These are phyloP conservation scores for Daphoenositta chrysoptera DNA, from an alignment of 2,113 vertebrate species.

Conservation along the genomic window DNA sequence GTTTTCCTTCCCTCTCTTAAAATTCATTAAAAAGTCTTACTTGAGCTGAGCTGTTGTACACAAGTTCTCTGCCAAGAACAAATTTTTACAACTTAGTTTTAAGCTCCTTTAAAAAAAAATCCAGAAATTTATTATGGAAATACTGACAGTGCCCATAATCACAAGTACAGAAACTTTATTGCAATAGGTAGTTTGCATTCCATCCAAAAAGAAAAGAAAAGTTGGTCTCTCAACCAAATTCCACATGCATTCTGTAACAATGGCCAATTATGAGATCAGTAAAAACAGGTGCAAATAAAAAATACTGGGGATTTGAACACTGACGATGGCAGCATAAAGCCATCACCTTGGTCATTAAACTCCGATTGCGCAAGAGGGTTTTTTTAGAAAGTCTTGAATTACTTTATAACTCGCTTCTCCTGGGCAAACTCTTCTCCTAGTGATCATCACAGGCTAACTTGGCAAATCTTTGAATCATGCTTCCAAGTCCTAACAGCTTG, in stretches of 20 bases:
- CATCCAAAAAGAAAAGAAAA: constrained; percentile 51
- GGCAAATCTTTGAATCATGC: background rate
- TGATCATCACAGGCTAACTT: background rate
- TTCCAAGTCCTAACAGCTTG: background rate
- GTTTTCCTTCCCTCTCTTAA: background rate
- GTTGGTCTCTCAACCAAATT: background rate
- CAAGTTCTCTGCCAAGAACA: constrained; percentile 65
- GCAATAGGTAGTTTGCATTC: constrained; percentile 29
- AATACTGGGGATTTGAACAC: background rate
- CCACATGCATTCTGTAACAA: background rate
- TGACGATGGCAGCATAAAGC: background rate
- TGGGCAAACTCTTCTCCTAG: background rate
- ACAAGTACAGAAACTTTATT: constrained; percentile 48
- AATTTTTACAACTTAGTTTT: constrained; percentile 70
- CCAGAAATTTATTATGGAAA: constrained; percentile 72
- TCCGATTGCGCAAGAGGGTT: background rate
- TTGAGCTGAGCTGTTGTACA: constrained; percentile 61
- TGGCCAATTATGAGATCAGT: constrained; percentile 28
- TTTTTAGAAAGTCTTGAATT: background rate
- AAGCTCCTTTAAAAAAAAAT: constrained; percentile 37
- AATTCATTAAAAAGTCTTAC: constrained; percentile 20
- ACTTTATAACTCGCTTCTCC: background rate
- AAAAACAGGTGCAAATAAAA: constrained; percentile 51
- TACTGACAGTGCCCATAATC: constrained; percentile 53
- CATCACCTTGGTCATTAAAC: background rate